A percentile compares a stretch with the other conserved stretches of the same genome.
These are phyloP conservation scores for Numida meleagris DNA, from an alignment of 2,113 vertebrate species.

Conservation along the genomic window DNA sequence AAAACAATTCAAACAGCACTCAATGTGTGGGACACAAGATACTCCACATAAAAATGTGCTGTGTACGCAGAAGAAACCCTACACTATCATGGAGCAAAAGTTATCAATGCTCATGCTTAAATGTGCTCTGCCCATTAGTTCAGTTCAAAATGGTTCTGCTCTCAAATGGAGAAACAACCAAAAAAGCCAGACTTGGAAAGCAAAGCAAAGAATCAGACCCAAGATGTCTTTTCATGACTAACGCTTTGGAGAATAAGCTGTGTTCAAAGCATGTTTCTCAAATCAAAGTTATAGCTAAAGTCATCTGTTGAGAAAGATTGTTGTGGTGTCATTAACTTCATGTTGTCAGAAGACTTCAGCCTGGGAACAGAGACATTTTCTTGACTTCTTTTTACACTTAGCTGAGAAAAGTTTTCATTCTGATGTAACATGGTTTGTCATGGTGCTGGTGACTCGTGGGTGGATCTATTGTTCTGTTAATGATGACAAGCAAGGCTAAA, in stretches of 20 bases:
- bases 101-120: neutral
- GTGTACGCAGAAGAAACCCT: neutral
- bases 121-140: neutral
- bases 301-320: conserved; percentile 32
- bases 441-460: neutral
- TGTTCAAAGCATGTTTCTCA: conserved; percentile 14
- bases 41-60: neutral
- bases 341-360: conserved; percentile 53
- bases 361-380: conserved; percentile 33
- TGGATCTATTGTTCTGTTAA: neutral
- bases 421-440: conserved; percentile 16
- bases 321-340: conserved; percentile 26
- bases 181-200: neutral
- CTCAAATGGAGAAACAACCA: neutral
- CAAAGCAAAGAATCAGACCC: neutral
- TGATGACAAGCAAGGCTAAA: conserved; percentile 35
- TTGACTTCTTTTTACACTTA: conserved; percentile 38
- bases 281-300: conserved; percentile 38
- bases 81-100: neutral
- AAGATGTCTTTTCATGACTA: neutral
- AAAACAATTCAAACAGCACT: neutral
- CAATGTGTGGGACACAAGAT: neutral
- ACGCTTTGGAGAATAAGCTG: neutral
- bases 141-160: neutral
- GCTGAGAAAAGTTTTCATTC: conserved; percentile 39